These are phyloP conservation scores for Drosophila borborema DNA, from an alignment of 2,888 invertebrate genomes.

Conservation along the genomic window DNA sequence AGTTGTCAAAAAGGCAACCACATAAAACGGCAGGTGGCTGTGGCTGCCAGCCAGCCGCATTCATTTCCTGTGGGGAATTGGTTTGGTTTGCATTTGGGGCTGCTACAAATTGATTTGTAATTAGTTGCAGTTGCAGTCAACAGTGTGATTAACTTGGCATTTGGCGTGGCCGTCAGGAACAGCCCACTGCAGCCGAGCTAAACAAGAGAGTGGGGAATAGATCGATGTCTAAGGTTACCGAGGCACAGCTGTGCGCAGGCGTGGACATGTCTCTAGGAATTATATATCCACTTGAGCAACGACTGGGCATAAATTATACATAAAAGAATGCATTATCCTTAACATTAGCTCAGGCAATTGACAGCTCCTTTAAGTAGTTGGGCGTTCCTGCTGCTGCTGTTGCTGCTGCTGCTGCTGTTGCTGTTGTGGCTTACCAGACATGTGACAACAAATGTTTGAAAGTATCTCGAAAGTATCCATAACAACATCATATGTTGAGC, in stretches of 20 bases:
- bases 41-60: constrained; percentile 23
- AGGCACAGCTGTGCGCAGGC: constrained; percentile 69
- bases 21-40: constrained; percentile 47
- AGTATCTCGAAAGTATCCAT: constrained; percentile 27
- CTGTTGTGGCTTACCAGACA: constrained; percentile 58
- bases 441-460: constrained; percentile 72
- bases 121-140: constrained; percentile 82
- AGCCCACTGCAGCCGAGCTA: constrained; percentile 7
- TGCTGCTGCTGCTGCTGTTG: constrained; percentile 53
- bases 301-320: constrained; percentile 62
- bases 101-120: constrained; percentile 83
- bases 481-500: constrained; percentile 34
- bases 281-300: constrained; percentile 63
- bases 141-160: constrained; percentile 68
- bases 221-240: constrained; percentile 51
- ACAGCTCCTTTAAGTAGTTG: constrained; percentile 65
- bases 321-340: constrained; percentile 51
- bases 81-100: constrained; percentile 50
- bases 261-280: constrained; percentile 46
- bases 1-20: constrained; percentile 51
- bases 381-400: constrained; percentile 58
- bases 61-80: constrained; percentile 66
- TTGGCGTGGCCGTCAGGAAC: constrained; percentile 47
- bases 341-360: constrained; percentile 63
- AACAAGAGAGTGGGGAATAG: not conserved